Base-by-base conservation (phyloP, 2,797 vertebrate genomes). In the Poecile montanus region DNA sequence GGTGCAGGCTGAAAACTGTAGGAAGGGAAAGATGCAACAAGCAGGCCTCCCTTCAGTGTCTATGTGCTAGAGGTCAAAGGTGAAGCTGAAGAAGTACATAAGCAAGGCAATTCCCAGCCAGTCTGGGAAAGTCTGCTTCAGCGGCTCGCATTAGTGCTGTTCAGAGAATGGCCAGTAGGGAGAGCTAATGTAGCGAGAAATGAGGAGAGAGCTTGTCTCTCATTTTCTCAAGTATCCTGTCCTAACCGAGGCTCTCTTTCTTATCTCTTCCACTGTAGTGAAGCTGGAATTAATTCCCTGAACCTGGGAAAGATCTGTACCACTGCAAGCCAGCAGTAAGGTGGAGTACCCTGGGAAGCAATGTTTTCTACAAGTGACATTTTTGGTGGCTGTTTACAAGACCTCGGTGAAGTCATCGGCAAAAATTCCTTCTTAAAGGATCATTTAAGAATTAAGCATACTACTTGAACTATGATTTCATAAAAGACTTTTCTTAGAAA, bases 121-220 rank as follows among this genome's bases (percentile, higher is more conserved):
- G 21, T 40, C 44, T 34, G 56, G 38, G 42, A 70, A 70, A 60
- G 45, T 17, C 54, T 38, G 53, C 53, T 73, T 53, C 63, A 50
- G 40, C 1, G 0, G 26, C 34, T 74, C 10, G 25, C 17, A 11
- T 5, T 3, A 7, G 3, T 95, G 91, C 67, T 95, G 57, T 92
- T 93, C 75, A 3, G 18, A 94, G 61, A 94, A 75, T 0, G 14
- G 91, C 79, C 97, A 89, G 91, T 53, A 97, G 97, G 85, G 93
- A 96, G 97, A 95, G 95, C 95, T 96, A 94, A 57, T 1, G 87
- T 22, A 91, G 70, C 14, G 13, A 75, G 67, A 45, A 92, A 88
- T 10, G 34, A 58, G 38, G 13, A 72, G 29, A 51, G 44, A 38
- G 42, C 21, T 22, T 12, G 13, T 34, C 18, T 68, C 62, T 87